Evolutionary conservation across 1,140 invertebrate species (phyloP).

Genomic region (Conopomorpha cramerella): DNA sequence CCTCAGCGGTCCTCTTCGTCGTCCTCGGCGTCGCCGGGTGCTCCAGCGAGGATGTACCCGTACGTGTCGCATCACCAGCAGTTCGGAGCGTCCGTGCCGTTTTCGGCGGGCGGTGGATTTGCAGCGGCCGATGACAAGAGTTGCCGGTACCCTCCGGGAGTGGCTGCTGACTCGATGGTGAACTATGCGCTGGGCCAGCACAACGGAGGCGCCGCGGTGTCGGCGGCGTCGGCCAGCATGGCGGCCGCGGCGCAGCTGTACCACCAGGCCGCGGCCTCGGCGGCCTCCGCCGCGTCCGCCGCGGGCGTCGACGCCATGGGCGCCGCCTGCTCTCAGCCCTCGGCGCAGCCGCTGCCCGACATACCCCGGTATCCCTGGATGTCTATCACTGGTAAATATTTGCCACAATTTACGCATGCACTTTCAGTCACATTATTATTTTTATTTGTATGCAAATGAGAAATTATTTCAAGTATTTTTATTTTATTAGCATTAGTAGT

Average conservation of each 20-base stretch:
- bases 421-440: no score
- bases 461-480: no score
- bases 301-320: constrained; percentile 57
- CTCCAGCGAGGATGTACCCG: constrained; percentile 69
- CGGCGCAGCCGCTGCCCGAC: constrained; percentile 78
- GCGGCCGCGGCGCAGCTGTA: constrained; percentile 86
- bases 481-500: no score
- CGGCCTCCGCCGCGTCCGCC: constrained; percentile 60
- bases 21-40: constrained; percentile 52
- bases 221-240: constrained; percentile 75
- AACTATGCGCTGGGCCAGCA: constrained; percentile 79
- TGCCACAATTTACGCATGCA: constrained; percentile 29
- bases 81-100: constrained; percentile 58
- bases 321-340: constrained; percentile 62
- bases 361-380: constrained; percentile 96
- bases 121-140: constrained; percentile 76
- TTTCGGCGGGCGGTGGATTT: constrained; percentile 49
- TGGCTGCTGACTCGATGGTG: constrained; percentile 76
- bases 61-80: constrained; percentile 67
- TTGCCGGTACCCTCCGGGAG: constrained; percentile 73
- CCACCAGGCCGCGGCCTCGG: constrained; percentile 75
- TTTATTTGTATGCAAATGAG: no score
- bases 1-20: constrained; percentile 49
- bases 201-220: constrained; percentile 72
- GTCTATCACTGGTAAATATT: constrained; percentile 90